phyloP scores from a whole-genome alignment of 1,140 invertebrate species.

The Hycleus phaleratus region DNA sequence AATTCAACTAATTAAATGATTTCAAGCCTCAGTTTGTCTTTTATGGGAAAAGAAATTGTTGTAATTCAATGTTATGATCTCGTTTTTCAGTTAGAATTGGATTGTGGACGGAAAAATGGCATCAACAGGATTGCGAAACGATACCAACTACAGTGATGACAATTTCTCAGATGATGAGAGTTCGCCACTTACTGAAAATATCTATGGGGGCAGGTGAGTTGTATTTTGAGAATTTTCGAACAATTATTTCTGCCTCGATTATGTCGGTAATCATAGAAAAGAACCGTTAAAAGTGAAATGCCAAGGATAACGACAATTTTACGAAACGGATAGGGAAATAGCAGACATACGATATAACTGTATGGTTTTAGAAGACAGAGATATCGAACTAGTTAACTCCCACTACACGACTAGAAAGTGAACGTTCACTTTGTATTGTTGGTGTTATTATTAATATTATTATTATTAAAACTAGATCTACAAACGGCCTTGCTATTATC shows the following conservation, averaged over 20 bases:
- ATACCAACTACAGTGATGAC: conserved; percentile 58
- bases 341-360: background rate
- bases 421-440: conserved; percentile 21
- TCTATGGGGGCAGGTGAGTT: conserved; percentile 77
- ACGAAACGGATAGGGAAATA: background rate
- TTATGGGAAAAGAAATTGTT: no score
- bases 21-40: no score
- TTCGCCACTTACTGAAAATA: conserved; percentile 71
- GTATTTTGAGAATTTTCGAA: background rate
- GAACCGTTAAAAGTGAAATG: conserved; percentile 17
- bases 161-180: conserved; percentile 79
- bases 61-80: no score
- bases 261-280: background rate
- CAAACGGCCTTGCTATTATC: conserved; percentile 25
- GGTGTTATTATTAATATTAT: conserved; percentile 9
- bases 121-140: conserved; percentile 51
- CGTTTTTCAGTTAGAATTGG: no score
- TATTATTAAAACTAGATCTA: conserved; percentile 28
- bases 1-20: background rate
- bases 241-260: background rate
- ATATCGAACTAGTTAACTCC: background rate
- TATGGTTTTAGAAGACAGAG: background rate
- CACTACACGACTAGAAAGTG: conserved; percentile 20
- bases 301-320: conserved; percentile 18
- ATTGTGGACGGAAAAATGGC: conserved; percentile 39